Base-by-base conservation (phyloP, 2,113 vertebrate species). In the Equus przewalskii region DNA sequence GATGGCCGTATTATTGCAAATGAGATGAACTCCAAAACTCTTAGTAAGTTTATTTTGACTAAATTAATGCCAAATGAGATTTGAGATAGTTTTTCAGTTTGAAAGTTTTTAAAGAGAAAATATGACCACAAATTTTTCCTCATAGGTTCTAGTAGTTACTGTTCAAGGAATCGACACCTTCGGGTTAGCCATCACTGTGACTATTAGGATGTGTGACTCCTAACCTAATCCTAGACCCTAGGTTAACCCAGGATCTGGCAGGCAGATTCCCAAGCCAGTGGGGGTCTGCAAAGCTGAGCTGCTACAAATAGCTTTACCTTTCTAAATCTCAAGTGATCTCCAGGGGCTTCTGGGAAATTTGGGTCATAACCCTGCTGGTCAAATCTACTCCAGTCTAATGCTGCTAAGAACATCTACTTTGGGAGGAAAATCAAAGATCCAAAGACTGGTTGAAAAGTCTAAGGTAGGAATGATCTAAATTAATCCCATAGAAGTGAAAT, bases 81-180 rank as follows among this genome's bases (percentile, higher is more conserved):
- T 78, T 93, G 36, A 93, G 33, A 84, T 60, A 36, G 9, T 76
- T 87, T 54, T 93, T 58, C 36, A 56, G 75, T 28, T 80, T 19
- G 1, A 72, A 84, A 69, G 16, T 60, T 80, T 95, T 81, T 13
- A 94, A 91, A 64, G 7, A 13, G 28, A 87, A 95, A 92, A 76
- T 44, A 65, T 85, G 78, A 72, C 65, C 21, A 12, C 5, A 64
- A 14, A 41, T 80, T 13, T 84, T 62, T 90, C 49, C 14, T 65
- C 70, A 33, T 82, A 41, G 79, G 80, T 97, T 89, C 78, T 95
- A 67, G 64, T 28, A 33, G 18, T 73, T 94, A 51, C 22, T 95
- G 16, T 76, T 91, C 19, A 92, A 89, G 46, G 5, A 91, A 67
- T 54, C 58, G 8, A 16, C n/a, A 24, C 28, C n/a, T 46, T 80